phyloP scores from a whole-genome alignment of 2,113 vertebrate genomes.

The Microcebus jonahi region DNA sequence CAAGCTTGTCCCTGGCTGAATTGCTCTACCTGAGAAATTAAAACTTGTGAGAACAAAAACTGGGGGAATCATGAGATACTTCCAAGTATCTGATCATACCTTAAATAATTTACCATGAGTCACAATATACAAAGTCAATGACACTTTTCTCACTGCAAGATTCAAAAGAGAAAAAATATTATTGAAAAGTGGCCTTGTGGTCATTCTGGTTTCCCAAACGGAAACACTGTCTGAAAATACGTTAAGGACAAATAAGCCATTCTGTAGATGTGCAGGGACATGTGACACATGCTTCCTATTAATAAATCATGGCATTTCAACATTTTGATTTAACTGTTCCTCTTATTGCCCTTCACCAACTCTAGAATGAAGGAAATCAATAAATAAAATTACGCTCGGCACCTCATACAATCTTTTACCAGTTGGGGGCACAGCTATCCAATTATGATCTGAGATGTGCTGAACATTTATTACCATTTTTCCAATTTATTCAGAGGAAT shows the following conservation, averaged over 20 bases:
- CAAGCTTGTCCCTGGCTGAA: neutral
- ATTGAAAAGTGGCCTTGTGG: neutral
- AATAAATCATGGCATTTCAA: slow-evolving; percentile 72
- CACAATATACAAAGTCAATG: neutral
- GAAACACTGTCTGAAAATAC: slow-evolving; percentile 55
- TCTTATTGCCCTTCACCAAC: slow-evolving; percentile 73
- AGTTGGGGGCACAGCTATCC: slow-evolving; percentile 56
- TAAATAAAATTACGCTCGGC: slow-evolving; percentile 68
- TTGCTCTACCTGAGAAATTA: slow-evolving; percentile 33
- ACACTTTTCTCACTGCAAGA: neutral
- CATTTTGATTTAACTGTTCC: slow-evolving; percentile 74
- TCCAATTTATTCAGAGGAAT: slow-evolving; percentile 65
- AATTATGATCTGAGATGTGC: slow-evolving; percentile 66
- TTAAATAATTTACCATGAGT: neutral
- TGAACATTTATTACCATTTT: slow-evolving; percentile 69
- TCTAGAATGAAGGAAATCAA: slow-evolving; percentile 71
- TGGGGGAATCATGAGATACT: neutral
- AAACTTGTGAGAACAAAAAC: slow-evolving; percentile 33
- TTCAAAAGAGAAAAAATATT: neutral
- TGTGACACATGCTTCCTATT: slow-evolving; percentile 57
- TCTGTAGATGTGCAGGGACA: slow-evolving; percentile 51
- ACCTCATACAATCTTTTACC: slow-evolving; percentile 62
- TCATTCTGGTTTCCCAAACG: slow-evolving; percentile 41
- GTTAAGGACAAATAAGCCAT: slow-evolving; percentile 64
- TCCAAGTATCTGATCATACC: neutral